phyloP scores from a whole-genome alignment of 2,113 vertebrate species.

The Zingel zingel region DNA sequence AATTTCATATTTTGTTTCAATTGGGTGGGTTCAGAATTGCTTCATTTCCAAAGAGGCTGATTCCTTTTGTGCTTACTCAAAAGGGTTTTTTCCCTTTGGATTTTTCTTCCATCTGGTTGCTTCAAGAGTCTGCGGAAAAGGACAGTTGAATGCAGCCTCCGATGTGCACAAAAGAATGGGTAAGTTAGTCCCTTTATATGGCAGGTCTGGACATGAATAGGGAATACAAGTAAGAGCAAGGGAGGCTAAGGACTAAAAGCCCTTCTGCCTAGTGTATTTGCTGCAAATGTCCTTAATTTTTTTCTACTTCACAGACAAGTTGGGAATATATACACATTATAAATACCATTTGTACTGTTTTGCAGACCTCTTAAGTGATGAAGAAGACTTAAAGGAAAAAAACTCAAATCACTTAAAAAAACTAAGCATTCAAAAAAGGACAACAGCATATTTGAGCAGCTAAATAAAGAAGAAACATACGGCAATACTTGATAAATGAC shows the following conservation, averaged over 20 bases:
- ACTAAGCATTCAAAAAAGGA: not conserved
- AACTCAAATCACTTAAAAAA: not conserved
- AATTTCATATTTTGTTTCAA: slow-evolving; percentile 85
- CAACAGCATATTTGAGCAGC: not conserved
- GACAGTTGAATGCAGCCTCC: slow-evolving; percentile 99
- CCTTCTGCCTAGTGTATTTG: slow-evolving; percentile 75
- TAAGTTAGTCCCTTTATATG: slow-evolving; percentile 92
- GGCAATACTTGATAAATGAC: not conserved
- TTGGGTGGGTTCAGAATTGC: slow-evolving; percentile 81
- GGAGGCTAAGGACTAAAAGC: slow-evolving; percentile 68
- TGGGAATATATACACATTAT: slow-evolving; percentile 23
- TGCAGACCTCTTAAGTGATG: not conserved
- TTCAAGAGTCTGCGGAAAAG: slow-evolving; percentile 91
- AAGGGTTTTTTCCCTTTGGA: slow-evolving; percentile 91
- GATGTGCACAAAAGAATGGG: slow-evolving; percentile 99
- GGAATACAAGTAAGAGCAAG: slow-evolving; percentile 75
- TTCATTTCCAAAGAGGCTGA: slow-evolving; percentile 84
- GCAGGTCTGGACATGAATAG: slow-evolving; percentile 82
- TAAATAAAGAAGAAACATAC: not conserved
- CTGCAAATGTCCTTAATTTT: slow-evolving; percentile 63
- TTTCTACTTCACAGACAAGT: slow-evolving; percentile 25
- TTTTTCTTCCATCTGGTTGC: slow-evolving; percentile 93
- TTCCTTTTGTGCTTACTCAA: slow-evolving; percentile 88
- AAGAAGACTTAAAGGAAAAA: not conserved
- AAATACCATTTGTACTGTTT: slow-evolving; percentile 14